A percentile compares a stretch with the other conserved stretches of the same genome.
phyloP scores from a whole-genome alignment of 2,888 invertebrate species.

The Lasioglossum lativentre region DNA sequence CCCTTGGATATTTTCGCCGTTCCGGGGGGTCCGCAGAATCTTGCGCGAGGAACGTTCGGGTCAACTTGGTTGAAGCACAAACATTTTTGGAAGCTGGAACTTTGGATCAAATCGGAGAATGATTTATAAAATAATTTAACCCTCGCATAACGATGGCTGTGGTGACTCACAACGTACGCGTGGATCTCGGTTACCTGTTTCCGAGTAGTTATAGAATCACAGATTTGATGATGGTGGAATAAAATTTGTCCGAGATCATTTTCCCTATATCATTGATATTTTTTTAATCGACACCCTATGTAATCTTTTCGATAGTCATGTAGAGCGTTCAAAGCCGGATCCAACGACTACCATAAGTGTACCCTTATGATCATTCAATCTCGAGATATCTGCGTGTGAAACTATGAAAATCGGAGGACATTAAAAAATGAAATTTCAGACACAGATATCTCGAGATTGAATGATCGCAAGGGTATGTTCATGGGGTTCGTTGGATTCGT shows the following conservation, averaged over 20 bases:
- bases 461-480: not conserved
- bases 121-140: not conserved
- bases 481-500: not conserved
- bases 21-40: not conserved
- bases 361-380: not conserved
- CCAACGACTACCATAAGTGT: not conserved
- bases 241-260: no score
- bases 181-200: no score
- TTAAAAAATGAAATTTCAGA: not conserved
- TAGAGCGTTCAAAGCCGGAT: not conserved
- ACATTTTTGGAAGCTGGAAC: not conserved
- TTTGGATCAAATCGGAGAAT: not conserved
- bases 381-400: not conserved
- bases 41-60: not conserved
- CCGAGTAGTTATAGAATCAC: no score
- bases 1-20: not conserved
- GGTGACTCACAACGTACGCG: no score
- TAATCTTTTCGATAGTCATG: not conserved
- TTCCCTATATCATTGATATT: no score
- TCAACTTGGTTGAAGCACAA: not conserved
- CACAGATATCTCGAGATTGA: not conserved
- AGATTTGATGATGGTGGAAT: no score
- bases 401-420: not conserved
- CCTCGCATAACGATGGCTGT: no score
- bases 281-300: not conserved